Percentiles rank a stretch among this genome's conserved stretches.
phyloP scores from a whole-genome alignment of 2,888 invertebrate genomes.

The Drosophila austrosaltans region DNA sequence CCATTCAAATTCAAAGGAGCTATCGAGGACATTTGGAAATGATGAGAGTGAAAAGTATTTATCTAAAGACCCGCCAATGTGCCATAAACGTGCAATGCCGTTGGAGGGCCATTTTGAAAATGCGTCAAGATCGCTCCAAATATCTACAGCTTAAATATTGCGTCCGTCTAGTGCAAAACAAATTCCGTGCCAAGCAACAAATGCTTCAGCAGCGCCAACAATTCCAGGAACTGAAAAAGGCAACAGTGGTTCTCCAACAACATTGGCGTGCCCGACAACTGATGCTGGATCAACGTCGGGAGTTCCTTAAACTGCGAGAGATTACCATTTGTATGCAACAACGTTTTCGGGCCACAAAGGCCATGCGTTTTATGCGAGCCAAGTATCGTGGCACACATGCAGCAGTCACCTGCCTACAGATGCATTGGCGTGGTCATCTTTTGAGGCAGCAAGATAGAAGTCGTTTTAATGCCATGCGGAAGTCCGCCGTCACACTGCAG shows the following conservation, averaged over 20 bases:
- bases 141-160: slow-evolving; percentile 69
- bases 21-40: slow-evolving; percentile 69
- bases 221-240: slow-evolving; percentile 55
- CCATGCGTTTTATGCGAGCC: slow-evolving; percentile 78
- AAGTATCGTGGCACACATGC: slow-evolving; percentile 71
- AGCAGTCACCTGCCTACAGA: slow-evolving; percentile 81
- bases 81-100: slow-evolving; percentile 74
- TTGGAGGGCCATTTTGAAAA: slow-evolving; percentile 79
- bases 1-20: slow-evolving; percentile 59
- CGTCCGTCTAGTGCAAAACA: slow-evolving; percentile 73
- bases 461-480: slow-evolving; percentile 29
- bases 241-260: slow-evolving; percentile 78
- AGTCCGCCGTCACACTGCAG: slow-evolving; percentile 48
- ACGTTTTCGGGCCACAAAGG: slow-evolving; percentile 66
- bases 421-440: slow-evolving; percentile 77
- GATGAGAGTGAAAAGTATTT: slow-evolving; percentile 64
- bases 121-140: slow-evolving; percentile 64
- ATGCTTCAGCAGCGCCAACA: slow-evolving; percentile 68
- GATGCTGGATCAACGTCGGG: slow-evolving; percentile 56
- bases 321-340: slow-evolving; percentile 78
- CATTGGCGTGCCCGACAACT: slow-evolving; percentile 73
- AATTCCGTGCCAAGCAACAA: slow-evolving; percentile 67
- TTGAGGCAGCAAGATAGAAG: slow-evolving; percentile 48
- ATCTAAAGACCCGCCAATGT: slow-evolving; percentile 60
- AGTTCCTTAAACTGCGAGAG: slow-evolving; percentile 69